phyloP scores from a whole-genome alignment of 2,113 vertebrate genomes.

The Ibidorhyncha struthersii region DNA sequence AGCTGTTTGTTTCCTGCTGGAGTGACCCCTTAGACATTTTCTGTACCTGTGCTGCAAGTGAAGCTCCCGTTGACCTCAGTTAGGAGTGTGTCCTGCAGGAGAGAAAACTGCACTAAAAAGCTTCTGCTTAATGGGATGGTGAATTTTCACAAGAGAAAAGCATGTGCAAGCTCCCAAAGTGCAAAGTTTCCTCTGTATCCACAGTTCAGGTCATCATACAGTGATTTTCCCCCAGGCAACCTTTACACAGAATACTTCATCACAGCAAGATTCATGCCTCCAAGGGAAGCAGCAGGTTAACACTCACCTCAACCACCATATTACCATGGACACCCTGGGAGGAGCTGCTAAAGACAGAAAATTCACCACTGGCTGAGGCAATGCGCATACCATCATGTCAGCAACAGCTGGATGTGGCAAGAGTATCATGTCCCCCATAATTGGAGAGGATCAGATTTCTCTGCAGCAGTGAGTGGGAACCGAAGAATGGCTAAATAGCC shows the following conservation, averaged over 20 bases:
- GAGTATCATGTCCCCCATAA: neutral
- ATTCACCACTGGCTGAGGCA: neutral
- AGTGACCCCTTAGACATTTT: neutral
- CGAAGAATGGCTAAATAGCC: neutral
- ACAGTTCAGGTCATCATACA: neutral
- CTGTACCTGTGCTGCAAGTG: neutral
- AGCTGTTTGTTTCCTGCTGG: neutral
- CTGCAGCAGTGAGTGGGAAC: neutral
- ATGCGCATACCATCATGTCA: neutral
- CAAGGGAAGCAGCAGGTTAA: neutral
- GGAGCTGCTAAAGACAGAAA: neutral
- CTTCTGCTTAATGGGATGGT: neutral
- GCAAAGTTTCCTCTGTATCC: neutral
- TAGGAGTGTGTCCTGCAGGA: accelerated
- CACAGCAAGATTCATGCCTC: neutral
- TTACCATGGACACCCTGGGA: neutral
- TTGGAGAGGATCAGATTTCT: neutral
- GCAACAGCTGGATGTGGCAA: conserved; percentile 19
- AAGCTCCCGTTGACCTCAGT: neutral
- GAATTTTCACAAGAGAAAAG: neutral
- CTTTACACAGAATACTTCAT: neutral
- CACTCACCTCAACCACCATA: neutral
- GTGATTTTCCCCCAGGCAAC: neutral
- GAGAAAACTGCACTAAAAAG: neutral
- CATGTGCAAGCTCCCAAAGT: neutral